phyloP scores from a whole-genome alignment of 2,113 vertebrate genomes.

The Chionomys nivalis region DNA sequence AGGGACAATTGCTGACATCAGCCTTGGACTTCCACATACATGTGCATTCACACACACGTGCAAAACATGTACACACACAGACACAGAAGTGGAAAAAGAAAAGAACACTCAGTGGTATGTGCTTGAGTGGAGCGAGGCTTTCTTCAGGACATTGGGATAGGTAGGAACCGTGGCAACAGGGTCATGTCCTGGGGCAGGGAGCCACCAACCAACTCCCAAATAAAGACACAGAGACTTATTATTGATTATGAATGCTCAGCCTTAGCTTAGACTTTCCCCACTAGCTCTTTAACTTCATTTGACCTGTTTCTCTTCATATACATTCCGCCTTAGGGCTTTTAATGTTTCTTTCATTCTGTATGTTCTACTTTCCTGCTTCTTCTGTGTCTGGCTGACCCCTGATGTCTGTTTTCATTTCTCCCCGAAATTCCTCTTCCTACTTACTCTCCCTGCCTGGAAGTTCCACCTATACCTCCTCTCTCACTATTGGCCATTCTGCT shows the following conservation, averaged over 20 bases:
- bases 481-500: background rate
- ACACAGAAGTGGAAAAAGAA: background rate
- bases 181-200: background rate
- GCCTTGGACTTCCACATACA: background rate
- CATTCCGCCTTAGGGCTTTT: background rate
- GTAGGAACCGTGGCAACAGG: no score
- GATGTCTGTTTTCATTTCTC: no score
- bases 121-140: background rate
- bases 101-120: background rate
- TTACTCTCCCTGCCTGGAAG: background rate
- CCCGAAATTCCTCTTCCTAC: background rate
- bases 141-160: accelerated
- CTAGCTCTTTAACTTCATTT: background rate
- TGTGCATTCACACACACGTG: no score
- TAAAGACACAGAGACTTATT: background rate
- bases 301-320: background rate
- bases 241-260: background rate
- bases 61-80: background rate
- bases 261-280: background rate
- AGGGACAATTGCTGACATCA: background rate
- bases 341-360: background rate
- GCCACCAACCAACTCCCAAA: background rate
- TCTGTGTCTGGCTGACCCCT: background rate
- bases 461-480: background rate
- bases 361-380: background rate